phyloP scores from a whole-genome alignment of 2,797 vertebrate genomes.

The Danio choprae region DNA sequence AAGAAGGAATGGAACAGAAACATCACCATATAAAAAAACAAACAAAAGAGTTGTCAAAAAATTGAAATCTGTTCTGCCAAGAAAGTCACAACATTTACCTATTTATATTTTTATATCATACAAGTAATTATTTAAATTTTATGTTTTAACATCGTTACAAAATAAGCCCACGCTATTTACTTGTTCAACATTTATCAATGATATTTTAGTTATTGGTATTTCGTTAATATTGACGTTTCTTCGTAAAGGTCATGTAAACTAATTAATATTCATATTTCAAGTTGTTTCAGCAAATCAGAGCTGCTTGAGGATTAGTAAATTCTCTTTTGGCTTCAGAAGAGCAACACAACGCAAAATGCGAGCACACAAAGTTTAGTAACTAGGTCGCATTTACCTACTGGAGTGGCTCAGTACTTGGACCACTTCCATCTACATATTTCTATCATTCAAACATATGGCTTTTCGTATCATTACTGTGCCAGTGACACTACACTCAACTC shows the following conservation, averaged over 20 bases:
- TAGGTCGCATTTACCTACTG: not conserved
- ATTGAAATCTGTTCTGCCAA: not conserved
- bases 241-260: not conserved
- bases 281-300: constrained; percentile 2
- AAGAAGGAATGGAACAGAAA: not conserved
- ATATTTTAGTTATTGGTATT: too few relatives aligned
- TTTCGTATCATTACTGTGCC: too few relatives aligned
- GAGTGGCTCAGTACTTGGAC: too few relatives aligned
- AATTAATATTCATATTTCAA: not conserved
- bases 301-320: not conserved
- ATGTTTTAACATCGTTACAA: too few relatives aligned
- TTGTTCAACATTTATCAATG: too few relatives aligned
- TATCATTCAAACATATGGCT: too few relatives aligned
- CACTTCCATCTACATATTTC: too few relatives aligned
- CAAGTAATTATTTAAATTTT: too few relatives aligned
- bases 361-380: not conserved
- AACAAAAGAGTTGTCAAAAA: not conserved
- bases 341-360: constrained; percentile 1
- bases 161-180: not conserved
- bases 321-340: not conserved
- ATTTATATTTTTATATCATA: too few relatives aligned
- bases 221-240: not conserved
- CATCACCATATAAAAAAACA: too few relatives aligned
- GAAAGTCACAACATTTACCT: not conserved
- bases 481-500: too few relatives aligned